Evolutionary conservation across 2,797 vertebrate species (phyloP).

Genomic region (Betta splendens): DNA sequence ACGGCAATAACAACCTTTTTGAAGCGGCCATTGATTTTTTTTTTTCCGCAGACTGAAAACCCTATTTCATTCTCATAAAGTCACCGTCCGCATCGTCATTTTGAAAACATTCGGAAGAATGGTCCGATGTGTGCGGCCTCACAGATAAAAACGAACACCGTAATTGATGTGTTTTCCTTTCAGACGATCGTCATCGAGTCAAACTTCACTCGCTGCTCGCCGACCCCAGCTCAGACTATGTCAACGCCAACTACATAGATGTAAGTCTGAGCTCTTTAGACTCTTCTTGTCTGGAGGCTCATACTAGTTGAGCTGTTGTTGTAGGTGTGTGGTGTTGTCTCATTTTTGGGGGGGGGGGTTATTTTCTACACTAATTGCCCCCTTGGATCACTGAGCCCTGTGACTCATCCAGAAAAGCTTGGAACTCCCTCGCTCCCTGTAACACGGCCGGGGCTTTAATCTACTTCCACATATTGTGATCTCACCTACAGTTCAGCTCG

Average conservation of each 20-base stretch:
- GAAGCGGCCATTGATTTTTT: not conserved
- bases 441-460: slow-evolving; percentile 56
- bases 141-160: not conserved
- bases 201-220: slow-evolving; percentile 92
- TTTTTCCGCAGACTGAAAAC: not conserved
- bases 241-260: slow-evolving; percentile 96
- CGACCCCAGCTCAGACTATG: slow-evolving; percentile 91
- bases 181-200: slow-evolving; percentile 94
- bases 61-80: not conserved
- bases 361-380: slow-evolving; percentile 21
- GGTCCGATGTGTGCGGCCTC: not conserved
- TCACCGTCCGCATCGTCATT: too few species aligned
- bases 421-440: slow-evolving; percentile 9
- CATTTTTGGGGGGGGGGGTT: slow-evolving; percentile 24
- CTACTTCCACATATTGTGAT: slow-evolving; percentile 52
- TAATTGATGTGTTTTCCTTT: slow-evolving; percentile 13
- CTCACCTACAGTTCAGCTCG: slow-evolving; percentile 48
- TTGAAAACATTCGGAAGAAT: not conserved
- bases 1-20: not conserved
- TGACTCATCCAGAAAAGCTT: slow-evolving; percentile 34
- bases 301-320: slow-evolving; percentile 4
- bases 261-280: slow-evolving; percentile 80
- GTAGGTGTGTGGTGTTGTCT: not conserved
- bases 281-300: slow-evolving; percentile 9
- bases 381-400: not conserved